Evolutionary conservation across 2,888 invertebrate species (phyloP).

Genomic region (Papilio gigon): DNA sequence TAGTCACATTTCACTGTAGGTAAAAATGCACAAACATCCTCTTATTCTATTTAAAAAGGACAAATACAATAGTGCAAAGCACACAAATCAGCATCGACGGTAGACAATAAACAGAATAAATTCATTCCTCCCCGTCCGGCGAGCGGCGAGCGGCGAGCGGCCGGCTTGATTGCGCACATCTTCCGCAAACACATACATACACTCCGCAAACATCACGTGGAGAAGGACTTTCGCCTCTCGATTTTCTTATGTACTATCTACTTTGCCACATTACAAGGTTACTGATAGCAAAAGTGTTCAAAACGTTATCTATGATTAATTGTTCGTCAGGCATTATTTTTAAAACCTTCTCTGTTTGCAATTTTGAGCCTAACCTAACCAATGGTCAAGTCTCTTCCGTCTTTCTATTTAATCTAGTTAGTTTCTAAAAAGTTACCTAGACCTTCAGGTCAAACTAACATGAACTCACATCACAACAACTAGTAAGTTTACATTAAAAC

Average conservation of each 20-base stretch:
- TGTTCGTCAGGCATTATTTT: no score
- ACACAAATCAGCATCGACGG: slow-evolving; percentile 45
- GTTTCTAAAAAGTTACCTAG: no score
- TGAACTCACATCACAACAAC: not conserved
- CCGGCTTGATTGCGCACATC: slow-evolving; percentile 38
- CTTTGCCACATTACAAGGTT: not conserved
- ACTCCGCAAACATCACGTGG: slow-evolving; percentile 27
- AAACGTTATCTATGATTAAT: no score
- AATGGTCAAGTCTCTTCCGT: no score
- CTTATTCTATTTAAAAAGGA: slow-evolving; percentile 31
- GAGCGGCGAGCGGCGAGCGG: not conserved
- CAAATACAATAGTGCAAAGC: slow-evolving; percentile 40
- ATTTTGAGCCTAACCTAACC: no score
- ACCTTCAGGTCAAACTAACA: no score
- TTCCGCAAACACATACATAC: slow-evolving; percentile 28
- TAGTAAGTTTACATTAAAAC: no score
- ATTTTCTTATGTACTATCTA: not conserved
- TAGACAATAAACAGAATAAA: slow-evolving; percentile 47
- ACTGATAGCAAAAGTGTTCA: not conserved
- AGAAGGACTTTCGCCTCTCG: not conserved
- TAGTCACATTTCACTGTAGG: not conserved
- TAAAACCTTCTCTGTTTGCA: no score
- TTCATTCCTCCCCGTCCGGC: slow-evolving; percentile 37
- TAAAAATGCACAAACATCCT: not conserved
- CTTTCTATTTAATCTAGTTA: no score